Evolutionary conservation across 2,113 vertebrate genomes (phyloP).

Genomic region (Nycticebus coucang): DNA sequence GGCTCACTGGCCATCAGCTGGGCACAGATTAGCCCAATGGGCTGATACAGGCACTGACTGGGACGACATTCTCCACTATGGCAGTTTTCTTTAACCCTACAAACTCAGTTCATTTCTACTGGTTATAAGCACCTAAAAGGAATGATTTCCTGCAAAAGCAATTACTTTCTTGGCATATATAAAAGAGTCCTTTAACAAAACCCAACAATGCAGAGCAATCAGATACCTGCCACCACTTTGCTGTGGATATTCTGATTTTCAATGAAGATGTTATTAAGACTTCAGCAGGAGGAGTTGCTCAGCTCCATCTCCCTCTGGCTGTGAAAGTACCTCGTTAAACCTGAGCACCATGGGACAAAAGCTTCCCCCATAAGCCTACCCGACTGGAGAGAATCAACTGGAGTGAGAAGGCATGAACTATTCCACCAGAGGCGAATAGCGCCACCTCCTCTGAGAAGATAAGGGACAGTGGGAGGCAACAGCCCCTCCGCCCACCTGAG

Average conservation of each 20-base stretch:
- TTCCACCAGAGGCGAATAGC: neutral
- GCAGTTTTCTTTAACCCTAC: neutral
- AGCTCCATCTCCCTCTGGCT: slow-evolving; percentile 70
- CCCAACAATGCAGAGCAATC: slow-evolving; percentile 58
- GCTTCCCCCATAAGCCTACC: slow-evolving; percentile 53
- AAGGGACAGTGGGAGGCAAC: neutral
- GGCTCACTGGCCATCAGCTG: neutral
- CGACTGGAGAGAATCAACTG: neutral
- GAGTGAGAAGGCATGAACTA: neutral
- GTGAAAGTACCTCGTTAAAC: slow-evolving; percentile 79
- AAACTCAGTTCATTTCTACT: neutral
- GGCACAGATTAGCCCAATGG: neutral
- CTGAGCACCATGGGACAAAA: slow-evolving; percentile 76
- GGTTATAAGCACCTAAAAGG: slow-evolving; percentile 28
- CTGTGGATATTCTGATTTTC: slow-evolving; percentile 61
- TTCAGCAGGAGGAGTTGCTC: slow-evolving; percentile 68
- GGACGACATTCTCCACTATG: neutral
- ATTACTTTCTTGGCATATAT: slow-evolving; percentile 31
- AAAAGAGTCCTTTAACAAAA: slow-evolving; percentile 24
- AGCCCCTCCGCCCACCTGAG: slow-evolving; percentile 88
- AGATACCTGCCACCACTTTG: slow-evolving; percentile 39
- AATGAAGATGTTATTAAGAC: slow-evolving; percentile 75
- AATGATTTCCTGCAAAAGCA: slow-evolving; percentile 46
- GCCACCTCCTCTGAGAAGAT: neutral
- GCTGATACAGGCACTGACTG: neutral